Percentiles rank a stretch among this genome's conserved stretches.
phyloP scores from a whole-genome alignment of 2,888 invertebrate species.

The Leptinotarsa rubiginosa region DNA sequence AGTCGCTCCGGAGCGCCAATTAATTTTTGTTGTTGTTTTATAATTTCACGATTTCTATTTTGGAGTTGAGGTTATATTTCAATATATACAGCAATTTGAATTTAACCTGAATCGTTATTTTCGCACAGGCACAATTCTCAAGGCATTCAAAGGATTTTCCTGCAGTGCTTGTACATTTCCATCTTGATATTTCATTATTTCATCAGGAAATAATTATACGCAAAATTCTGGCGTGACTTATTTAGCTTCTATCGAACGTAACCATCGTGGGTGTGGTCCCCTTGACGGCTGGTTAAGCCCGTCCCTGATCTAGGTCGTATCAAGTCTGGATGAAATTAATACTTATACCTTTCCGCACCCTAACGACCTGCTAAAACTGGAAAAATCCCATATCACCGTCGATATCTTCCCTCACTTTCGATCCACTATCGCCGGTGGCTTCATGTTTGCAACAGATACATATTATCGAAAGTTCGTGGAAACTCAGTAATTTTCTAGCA shows the following conservation, averaged over 20 bases:
- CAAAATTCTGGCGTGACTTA: background rate
- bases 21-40: too few species aligned
- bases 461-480: slow-evolving; percentile 14
- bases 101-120: too few species aligned
- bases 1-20: too few species aligned
- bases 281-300: background rate
- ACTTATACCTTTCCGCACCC: slow-evolving; percentile 40
- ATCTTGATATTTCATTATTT: background rate
- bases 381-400: slow-evolving; percentile 53
- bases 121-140: too few species aligned
- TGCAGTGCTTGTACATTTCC: too few species aligned
- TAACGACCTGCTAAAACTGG: slow-evolving; percentile 54
- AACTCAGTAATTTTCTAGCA: slow-evolving; percentile 26
- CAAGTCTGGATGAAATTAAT: slow-evolving; percentile 21
- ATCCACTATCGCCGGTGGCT: slow-evolving; percentile 27
- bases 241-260: background rate
- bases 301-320: slow-evolving; percentile 17
- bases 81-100: too few species aligned
- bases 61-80: too few species aligned
- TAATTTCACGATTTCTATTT: too few species aligned
- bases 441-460: slow-evolving; percentile 4
- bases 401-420: slow-evolving; percentile 31
- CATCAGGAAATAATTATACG: background rate
- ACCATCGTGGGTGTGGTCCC: slow-evolving; percentile 10
- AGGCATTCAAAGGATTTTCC: too few species aligned